Base-by-base conservation (phyloP, 2,113 vertebrate genomes). In the Okapia johnstoni region DNA sequence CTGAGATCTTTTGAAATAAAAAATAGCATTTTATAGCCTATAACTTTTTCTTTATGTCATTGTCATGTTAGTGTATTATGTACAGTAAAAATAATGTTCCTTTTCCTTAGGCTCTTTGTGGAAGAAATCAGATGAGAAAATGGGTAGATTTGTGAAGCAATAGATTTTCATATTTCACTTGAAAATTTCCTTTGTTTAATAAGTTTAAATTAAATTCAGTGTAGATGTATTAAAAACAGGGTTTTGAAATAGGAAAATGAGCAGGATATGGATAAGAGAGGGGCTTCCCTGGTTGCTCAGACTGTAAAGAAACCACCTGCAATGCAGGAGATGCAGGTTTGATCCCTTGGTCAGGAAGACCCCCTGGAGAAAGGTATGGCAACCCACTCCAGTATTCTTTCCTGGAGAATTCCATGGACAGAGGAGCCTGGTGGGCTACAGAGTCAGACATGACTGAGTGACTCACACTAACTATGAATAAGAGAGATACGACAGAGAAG, bases 191-290 rank as follows among this genome's bases (percentile, higher is more conserved):
- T 97, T 93, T 85, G 21, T 97, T 95, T 86, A 93, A 70, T 96
- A 40, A 66, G 16, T 88, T 83, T 89, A 97, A 98, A 85, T 94
- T 96, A 79, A 96, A 97, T 94, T 96, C 61, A 94, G 43, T 58
- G 55, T 55, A 85, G 36, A 83, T 25, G 36, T 95, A 79, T 93
- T 98, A 88, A 88, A 96, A 96, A 66, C 57, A 88, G 88, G 2
- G 15, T 77, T 93, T 94, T 80, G 30, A 95, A 93, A 84, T 28
- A 94, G 30, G 40, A 92, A 85, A 93, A 94, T 94, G 58, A 86
- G 36, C 55, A 91, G 55, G 16, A 48, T 79, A 26, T 84, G 43
- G 48, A 25, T n/a, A 61, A 54, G 36, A 91, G n/a, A 15, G 4
- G 36, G n/a, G 19, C 66, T 73, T 73, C 11, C 36, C 66, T 73